A percentile compares a stretch with the other conserved stretches of the same genome.
These are phyloP conservation scores for Gambusia affinis DNA, from an alignment of 2,113 vertebrate species.

Conservation along the genomic window DNA sequence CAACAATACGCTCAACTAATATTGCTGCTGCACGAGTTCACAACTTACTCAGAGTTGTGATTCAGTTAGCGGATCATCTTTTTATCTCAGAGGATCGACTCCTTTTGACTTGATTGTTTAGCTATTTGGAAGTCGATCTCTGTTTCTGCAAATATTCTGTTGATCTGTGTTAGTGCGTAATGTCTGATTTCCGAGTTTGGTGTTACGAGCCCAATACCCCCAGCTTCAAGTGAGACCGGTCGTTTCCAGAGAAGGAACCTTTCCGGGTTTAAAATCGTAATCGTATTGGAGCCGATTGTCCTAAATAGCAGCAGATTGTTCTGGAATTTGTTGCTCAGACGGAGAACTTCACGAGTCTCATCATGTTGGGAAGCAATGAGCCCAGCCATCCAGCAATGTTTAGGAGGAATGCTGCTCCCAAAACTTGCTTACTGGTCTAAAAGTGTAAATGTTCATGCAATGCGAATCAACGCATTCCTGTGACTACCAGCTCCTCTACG, in stretches of 20 bases:
- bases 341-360: no score
- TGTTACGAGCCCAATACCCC: slow-evolving; percentile 39
- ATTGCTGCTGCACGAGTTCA: not conserved
- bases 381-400: no score
- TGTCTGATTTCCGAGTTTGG: slow-evolving; percentile 42
- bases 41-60: not conserved
- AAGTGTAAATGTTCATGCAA: no score
- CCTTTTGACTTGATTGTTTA: not conserved
- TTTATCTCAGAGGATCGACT: not conserved
- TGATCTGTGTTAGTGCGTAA: slow-evolving; percentile 17
- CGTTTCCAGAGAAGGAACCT: not conserved
- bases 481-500: no score
- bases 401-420: no score
- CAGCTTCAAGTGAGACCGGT: slow-evolving; percentile 19
- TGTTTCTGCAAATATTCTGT: slow-evolving; percentile 45
- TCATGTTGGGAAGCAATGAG: no score
- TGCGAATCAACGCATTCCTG: no score
- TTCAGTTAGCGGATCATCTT: not conserved
- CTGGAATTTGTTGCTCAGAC: no score
- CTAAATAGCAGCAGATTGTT: no score
- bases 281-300: no score
- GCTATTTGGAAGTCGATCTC: slow-evolving; percentile 25
- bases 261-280: not conserved
- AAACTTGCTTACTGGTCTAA: no score
- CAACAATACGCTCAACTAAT: not conserved